These are phyloP conservation scores for Diplazon laetatorius DNA, from an alignment of 2,888 invertebrate species.

Conservation along the genomic window DNA sequence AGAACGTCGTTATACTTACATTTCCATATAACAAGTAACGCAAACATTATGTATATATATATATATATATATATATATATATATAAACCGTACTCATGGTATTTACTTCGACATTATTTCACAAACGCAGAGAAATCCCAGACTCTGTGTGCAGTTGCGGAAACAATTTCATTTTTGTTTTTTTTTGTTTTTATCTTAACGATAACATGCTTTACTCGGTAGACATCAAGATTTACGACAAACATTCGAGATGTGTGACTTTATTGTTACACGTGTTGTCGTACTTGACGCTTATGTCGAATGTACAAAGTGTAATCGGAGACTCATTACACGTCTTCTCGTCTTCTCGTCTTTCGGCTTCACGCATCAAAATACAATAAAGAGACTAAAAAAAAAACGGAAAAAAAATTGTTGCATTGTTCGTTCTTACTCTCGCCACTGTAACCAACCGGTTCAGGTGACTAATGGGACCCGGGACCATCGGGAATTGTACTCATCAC, in stretches of 20 bases:
- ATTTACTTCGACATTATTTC: no score
- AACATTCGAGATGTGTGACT: not conserved
- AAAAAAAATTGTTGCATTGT: conserved; percentile 34
- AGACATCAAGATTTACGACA: conserved; percentile 1
- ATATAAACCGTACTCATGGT: no score
- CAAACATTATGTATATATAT: not conserved
- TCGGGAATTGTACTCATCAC: conserved; percentile 31
- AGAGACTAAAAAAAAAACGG: conserved; percentile 47
- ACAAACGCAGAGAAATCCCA: no score
- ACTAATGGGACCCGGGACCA: conserved; percentile 51
- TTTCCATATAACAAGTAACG: conserved; percentile 7
- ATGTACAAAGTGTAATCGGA: conserved; percentile 40
- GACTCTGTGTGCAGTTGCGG: no score
- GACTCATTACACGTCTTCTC: conserved; percentile 61
- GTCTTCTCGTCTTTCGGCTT: conserved; percentile 59
- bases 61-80: no score
- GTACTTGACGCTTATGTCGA: not conserved
- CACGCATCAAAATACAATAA: conserved; percentile 44
- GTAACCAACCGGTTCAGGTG: conserved; percentile 27
- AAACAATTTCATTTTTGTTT: no score
- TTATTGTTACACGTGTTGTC: conserved; percentile 2
- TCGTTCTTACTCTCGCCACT: conserved; percentile 27
- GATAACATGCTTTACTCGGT: not conserved
- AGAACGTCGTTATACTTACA: conserved; percentile 21
- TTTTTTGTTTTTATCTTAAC: no score